Conservation (phyloP, 2,888 invertebrate species). For the Mycalesis mineus region DNA sequence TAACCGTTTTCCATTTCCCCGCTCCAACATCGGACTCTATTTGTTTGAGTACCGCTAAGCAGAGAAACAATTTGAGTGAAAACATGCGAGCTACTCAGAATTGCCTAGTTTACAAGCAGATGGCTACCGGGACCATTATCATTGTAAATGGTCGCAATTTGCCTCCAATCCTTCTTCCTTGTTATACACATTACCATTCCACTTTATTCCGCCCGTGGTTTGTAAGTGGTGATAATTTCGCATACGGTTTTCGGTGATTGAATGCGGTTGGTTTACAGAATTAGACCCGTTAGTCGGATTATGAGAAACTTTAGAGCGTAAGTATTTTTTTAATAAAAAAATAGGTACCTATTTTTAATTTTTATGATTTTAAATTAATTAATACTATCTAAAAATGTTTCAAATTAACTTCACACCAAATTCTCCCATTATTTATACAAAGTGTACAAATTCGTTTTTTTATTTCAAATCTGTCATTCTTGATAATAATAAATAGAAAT, state of each 20-base stretch:
- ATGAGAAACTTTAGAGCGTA: constrained; percentile 1
- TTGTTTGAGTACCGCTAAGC: constrained; percentile 21
- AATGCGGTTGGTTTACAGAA: constrained; percentile 32
- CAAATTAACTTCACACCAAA: too few relatives aligned
- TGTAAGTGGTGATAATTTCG: constrained; percentile 28
- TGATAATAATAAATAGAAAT: too few relatives aligned
- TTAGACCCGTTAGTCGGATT: constrained; percentile 18
- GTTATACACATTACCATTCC: constrained; percentile 35
- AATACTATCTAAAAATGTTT: too few relatives aligned
- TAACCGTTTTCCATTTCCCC: too few relatives aligned
- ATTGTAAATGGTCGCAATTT: constrained; percentile 66
- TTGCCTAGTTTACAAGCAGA: constrained; percentile 59
- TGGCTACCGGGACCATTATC: constrained; percentile 55
- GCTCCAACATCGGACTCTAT: neutral
- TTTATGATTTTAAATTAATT: too few relatives aligned
- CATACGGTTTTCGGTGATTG: constrained; percentile 42
- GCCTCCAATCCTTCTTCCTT: constrained; percentile 46
- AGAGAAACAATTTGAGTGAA: constrained; percentile 55
- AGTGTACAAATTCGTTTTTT: too few relatives aligned
- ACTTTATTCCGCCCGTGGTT: constrained; percentile 29
- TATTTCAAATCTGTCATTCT: too few relatives aligned
- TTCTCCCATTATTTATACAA: too few relatives aligned
- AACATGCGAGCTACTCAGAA: constrained; percentile 55
- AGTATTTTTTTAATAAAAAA: too few relatives aligned
- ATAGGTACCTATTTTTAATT: too few relatives aligned